Base-by-base conservation (phyloP, 2,113 vertebrate species). In the Hyla sarda region DNA sequence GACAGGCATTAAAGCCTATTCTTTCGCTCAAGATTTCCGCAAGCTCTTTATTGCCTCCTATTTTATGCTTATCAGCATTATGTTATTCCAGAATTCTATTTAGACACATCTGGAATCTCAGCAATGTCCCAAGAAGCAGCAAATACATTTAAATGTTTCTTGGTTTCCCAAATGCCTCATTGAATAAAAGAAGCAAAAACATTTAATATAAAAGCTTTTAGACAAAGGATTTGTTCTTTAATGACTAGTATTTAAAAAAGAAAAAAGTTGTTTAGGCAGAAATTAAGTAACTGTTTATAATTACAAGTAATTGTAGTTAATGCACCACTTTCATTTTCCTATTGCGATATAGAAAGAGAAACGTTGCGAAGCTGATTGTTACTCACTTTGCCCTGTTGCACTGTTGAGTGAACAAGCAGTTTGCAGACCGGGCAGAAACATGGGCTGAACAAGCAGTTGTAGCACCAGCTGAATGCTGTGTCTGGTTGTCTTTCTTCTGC, bases 1-100 rank as follows among this genome's bases (percentile, higher is more conserved):
- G 21, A 79, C 32, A 58, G 54, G 28, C 52, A 58, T 79, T 41
- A 41, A 1, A 37, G 32, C 10, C 17, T 79, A 37, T 23, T 37
- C 17, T 79, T 79, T 79, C 19, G 23, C 21, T 41, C 21, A 79
- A 58, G 32, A 58, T 56, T 79, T 32, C 76, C 11, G 52, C 56
- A 37, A 23, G 76, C 9, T 37, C 21, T 41, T 41, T 41, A 41
- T 8, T 41, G 41, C 41, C 41, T 41, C 41, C 8, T 41, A 41
- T 41, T 41, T 5, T 41, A 41, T 8, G 41, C 41, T 41, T 5
- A 41, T 41, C 3, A 41, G 41, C 41, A 41, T 41, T 8, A 41
- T 8, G 41, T 41, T 3, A 41, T 8, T 41, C 41, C 41, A 8
- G 41, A 41, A 5, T 58, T 30, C 30, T 56, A 10, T 16, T 14